phyloP scores from a whole-genome alignment of 2,113 vertebrate species.

The Actenoides hombroni region DNA sequence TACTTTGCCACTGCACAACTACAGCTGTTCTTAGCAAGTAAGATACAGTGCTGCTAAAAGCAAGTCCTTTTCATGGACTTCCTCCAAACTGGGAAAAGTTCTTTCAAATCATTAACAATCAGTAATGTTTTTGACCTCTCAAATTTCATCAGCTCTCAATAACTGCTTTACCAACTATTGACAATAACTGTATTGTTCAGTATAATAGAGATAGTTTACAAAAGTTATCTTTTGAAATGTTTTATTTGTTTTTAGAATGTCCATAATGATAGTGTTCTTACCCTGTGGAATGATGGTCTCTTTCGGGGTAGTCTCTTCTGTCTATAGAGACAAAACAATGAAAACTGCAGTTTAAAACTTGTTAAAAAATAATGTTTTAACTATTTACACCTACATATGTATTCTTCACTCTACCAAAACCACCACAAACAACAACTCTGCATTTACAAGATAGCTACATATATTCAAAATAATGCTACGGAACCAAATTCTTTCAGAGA shows the following conservation, averaged over 20 bases:
- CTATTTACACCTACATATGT: neutral
- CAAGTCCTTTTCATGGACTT: neutral
- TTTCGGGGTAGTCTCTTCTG: neutral
- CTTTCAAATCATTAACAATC: neutral
- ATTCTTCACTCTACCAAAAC: neutral
- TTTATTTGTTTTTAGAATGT: neutral
- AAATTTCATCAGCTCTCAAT: neutral
- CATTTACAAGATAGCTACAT: neutral
- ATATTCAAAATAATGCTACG: neutral
- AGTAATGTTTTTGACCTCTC: neutral
- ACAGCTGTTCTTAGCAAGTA: neutral
- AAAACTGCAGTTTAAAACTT: neutral
- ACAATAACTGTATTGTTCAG: neutral
- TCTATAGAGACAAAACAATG: constrained; percentile 56
- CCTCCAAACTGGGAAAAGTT: neutral
- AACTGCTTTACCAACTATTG: neutral
- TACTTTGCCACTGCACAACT: neutral
- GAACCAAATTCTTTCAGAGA: neutral
- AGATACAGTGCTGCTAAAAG: neutral
- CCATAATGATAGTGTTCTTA: neutral
- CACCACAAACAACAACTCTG: neutral
- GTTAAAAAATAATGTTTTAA: neutral
- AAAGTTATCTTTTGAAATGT: neutral
- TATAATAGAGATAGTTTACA: neutral
- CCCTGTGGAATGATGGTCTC: constrained; percentile 26